A percentile compares a stretch with the other conserved stretches of the same genome.
phyloP scores from a whole-genome alignment of 2,797 vertebrate species.

The Clangula hyemalis region DNA sequence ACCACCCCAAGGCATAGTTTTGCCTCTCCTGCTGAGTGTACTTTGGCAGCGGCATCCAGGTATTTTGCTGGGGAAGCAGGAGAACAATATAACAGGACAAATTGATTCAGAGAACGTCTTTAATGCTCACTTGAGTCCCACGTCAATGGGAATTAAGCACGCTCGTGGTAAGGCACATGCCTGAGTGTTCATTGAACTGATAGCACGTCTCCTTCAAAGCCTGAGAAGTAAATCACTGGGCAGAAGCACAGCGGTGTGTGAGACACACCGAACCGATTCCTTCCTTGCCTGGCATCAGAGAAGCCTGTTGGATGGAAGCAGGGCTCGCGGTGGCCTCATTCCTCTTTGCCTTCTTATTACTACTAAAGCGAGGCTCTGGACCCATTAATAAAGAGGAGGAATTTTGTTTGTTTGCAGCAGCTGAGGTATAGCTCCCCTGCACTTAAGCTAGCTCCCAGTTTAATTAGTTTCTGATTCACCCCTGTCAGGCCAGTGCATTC shows the following conservation, averaged over 20 bases:
- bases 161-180: background rate
- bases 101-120: background rate
- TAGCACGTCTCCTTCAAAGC: background rate
- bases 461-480: slow-evolving; percentile 60
- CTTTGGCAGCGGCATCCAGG: background rate
- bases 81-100: background rate
- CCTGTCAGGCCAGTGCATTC: slow-evolving; percentile 53
- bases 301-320: background rate
- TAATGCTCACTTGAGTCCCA: background rate
- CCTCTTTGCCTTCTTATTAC: background rate
- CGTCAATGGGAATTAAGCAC: background rate
- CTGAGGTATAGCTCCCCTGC: slow-evolving; percentile 31
- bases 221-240: background rate
- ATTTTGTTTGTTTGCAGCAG: background rate
- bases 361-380: background rate
- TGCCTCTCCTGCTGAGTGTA: background rate
- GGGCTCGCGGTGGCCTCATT: background rate
- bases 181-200: background rate
- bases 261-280: background rate
- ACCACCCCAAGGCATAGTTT: background rate
- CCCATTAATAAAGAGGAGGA: background rate
- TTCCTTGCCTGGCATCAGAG: background rate
- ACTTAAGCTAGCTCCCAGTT: slow-evolving; percentile 54
- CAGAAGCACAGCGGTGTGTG: background rate
- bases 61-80: background rate